These are phyloP conservation scores for Smittia aterrima DNA, from an alignment of 2,888 invertebrate species.

Conservation along the genomic window DNA sequence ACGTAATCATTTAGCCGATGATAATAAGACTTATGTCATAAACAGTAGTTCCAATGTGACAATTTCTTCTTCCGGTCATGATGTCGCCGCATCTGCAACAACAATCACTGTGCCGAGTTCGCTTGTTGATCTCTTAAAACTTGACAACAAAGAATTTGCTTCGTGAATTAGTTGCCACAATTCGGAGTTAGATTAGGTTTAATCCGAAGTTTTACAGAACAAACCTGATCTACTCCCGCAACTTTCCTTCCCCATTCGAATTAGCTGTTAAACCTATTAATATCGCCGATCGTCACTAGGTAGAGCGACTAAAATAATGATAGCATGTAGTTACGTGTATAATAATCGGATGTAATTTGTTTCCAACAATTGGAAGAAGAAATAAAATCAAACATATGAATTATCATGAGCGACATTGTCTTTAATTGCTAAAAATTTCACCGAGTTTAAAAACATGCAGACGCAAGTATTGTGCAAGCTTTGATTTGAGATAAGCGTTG, in stretches of 20 bases:
- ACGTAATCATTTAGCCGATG: constrained; percentile 39
- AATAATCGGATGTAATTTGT: constrained; percentile 16
- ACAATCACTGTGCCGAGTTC: constrained; percentile 32
- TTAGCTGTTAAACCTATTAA: background rate
- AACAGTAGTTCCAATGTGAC: constrained; percentile 32
- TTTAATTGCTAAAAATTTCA: background rate
- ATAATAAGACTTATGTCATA: constrained; percentile 40
- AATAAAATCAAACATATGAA: constrained; percentile 8
- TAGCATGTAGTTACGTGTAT: constrained; percentile 20
- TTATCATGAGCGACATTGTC: background rate
- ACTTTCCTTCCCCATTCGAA: background rate
- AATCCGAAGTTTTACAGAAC: background rate
- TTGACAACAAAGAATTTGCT: constrained; percentile 39
- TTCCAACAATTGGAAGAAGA: constrained; percentile 24
- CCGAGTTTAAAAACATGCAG: background rate
- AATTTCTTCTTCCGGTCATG: constrained; percentile 17
- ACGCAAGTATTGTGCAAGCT: no score
- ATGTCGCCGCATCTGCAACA: constrained; percentile 10
- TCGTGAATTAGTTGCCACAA: background rate
- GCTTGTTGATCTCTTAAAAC: constrained; percentile 35
- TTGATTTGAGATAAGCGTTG: no score
- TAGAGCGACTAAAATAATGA: background rate
- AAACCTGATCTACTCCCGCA: background rate
- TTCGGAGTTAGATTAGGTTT: background rate
- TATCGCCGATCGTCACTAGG: background rate